Conservation (phyloP, 2,113 vertebrate genomes). For the Eolophus roseicapilla region DNA sequence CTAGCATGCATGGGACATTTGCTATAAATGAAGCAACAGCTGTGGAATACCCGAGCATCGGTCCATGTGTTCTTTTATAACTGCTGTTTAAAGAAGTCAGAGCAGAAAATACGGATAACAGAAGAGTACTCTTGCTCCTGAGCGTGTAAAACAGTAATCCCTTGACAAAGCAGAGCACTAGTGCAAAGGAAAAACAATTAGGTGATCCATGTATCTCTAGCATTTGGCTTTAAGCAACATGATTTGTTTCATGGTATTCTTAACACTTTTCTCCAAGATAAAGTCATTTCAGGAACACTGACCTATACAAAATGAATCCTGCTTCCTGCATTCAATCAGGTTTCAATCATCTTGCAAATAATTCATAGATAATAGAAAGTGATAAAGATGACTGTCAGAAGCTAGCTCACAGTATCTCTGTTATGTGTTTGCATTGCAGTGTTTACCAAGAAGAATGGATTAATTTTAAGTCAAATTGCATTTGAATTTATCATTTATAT, state of each 20-base stretch:
- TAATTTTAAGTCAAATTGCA: not conserved
- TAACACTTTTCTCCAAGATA: not conserved
- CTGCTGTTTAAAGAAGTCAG: not conserved
- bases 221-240: not conserved
- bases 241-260: not conserved
- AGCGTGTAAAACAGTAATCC: not conserved
- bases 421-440: not conserved
- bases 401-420: not conserved
- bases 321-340: not conserved
- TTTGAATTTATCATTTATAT: not conserved
- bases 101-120: not conserved
- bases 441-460: not conserved
- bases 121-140: constrained; percentile 28
- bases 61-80: not conserved
- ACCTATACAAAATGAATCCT: not conserved
- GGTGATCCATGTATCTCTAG: not conserved
- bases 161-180: not conserved
- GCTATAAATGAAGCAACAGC: not conserved
- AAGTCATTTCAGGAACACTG: not conserved
- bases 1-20: not conserved
- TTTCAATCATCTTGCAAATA: constrained; percentile 7
- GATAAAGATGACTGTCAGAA: not conserved
- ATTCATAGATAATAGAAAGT: not conserved
- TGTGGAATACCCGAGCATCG: not conserved
- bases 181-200: not conserved